A percentile compares a stretch with the other conserved stretches of the same genome.
Conservation (phyloP, 1,140 invertebrate species). For the Cepaea nemoralis region DNA sequence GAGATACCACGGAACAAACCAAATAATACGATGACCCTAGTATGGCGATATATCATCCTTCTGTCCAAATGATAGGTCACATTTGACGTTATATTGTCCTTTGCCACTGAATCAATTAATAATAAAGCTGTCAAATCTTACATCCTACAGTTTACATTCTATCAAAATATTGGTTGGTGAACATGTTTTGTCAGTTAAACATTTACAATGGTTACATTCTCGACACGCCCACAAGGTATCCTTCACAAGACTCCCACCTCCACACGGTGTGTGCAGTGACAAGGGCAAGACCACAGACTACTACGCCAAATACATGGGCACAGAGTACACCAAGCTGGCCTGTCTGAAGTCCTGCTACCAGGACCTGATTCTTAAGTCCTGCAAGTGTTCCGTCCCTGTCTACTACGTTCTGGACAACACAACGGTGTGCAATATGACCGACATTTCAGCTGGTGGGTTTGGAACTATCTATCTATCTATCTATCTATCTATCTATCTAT, state of each 20-base stretch:
- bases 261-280: constrained; percentile 53
- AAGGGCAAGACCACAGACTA: constrained; percentile 40
- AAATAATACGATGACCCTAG: too few relatives aligned
- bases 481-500: constrained; percentile 17
- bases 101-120: too few relatives aligned
- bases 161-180: too few relatives aligned
- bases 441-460: constrained; percentile 15
- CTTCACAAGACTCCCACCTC: constrained; percentile 50
- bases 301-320: constrained; percentile 48
- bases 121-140: too few relatives aligned
- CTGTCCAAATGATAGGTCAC: too few relatives aligned
- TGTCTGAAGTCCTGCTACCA: constrained; percentile 65
- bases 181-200: too few relatives aligned
- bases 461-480: neutral
- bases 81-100: too few relatives aligned
- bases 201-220: too few relatives aligned
- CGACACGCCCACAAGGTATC: constrained; percentile 52
- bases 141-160: too few relatives aligned
- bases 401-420: constrained; percentile 47
- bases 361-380: constrained; percentile 41
- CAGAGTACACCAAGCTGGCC: constrained; percentile 54
- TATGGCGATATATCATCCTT: too few relatives aligned
- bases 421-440: constrained; percentile 50
- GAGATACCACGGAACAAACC: too few relatives aligned
- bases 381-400: constrained; percentile 52